phyloP scores from a whole-genome alignment of 2,888 invertebrate genomes.

The Galerucella pusilla region DNA sequence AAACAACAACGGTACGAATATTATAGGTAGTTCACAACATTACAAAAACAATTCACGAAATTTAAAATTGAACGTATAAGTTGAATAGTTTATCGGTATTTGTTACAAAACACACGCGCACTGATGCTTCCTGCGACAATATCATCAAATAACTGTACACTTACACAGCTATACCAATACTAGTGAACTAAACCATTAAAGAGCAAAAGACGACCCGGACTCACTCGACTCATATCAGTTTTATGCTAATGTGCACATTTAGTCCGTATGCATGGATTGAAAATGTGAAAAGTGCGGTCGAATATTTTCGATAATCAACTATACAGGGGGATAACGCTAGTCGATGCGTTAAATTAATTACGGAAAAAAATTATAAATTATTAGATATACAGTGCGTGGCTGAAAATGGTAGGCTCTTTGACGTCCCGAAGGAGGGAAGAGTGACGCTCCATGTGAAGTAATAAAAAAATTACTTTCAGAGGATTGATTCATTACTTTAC shows the following conservation, averaged over 20 bases:
- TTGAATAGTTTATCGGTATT: conserved; percentile 11
- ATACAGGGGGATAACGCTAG: background rate
- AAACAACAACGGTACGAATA: background rate
- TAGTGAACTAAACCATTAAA: conserved; percentile 49
- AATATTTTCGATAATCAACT: background rate
- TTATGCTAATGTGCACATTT: conserved; percentile 35
- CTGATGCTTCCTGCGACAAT: conserved; percentile 33
- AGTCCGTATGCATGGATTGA: conserved; percentile 33
- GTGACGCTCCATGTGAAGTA: too few relatives aligned
- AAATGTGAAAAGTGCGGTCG: conserved; percentile 8
- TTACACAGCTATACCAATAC: conserved; percentile 46
- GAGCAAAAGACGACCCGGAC: conserved; percentile 42
- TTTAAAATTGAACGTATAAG: background rate
- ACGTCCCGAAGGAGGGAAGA: too few relatives aligned
- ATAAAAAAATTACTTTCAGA: too few relatives aligned
- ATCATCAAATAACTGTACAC: conserved; percentile 42
- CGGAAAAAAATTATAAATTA: background rate
- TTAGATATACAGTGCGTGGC: too few relatives aligned
- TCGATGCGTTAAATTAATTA: background rate
- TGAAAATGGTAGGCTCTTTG: too few relatives aligned
- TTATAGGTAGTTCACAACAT: background rate
- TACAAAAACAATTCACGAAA: background rate
- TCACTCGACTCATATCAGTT: conserved; percentile 32
- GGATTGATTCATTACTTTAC: too few relatives aligned
- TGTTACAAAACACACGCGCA: conserved; percentile 3